Conservation (phyloP, 2,888 invertebrate genomes). For the Eilema depressum region DNA sequence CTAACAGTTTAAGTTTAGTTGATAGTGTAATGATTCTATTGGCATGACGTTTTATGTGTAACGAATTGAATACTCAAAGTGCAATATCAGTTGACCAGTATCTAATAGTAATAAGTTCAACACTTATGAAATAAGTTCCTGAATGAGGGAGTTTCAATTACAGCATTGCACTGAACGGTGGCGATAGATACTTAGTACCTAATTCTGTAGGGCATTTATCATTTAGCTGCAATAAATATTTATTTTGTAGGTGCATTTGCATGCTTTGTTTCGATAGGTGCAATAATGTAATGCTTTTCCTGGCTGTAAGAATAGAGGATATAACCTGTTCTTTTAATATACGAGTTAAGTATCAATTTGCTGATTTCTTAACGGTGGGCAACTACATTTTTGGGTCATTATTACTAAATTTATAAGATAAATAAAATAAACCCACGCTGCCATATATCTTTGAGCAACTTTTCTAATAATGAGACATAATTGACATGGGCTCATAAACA, state of each 20-base stretch:
- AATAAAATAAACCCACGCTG: conserved; percentile 47
- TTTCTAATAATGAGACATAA: conserved; percentile 25
- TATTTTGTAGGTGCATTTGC: too few relatives aligned
- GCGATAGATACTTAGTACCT: too few relatives aligned
- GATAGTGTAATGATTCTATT: conserved; percentile 6
- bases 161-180: neutral
- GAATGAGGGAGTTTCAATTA: neutral
- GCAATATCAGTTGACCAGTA: conserved; percentile 1
- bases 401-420: conserved; percentile 35
- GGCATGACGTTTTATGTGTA: neutral
- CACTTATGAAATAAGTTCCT: neutral
- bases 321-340: neutral
- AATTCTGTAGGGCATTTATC: neutral
- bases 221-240: too few relatives aligned
- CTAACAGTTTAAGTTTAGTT: neutral
- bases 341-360: neutral
- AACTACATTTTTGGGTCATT: conserved; percentile 10
- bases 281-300: neutral
- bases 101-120: neutral
- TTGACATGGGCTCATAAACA: conserved; percentile 23
- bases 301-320: neutral
- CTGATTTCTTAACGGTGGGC: neutral
- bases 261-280: neutral
- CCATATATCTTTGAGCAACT: conserved; percentile 6
- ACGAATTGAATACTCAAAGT: neutral